Evolutionary conservation across 1,140 invertebrate species (phyloP).

Genomic region (Saccostrea echinata): DNA sequence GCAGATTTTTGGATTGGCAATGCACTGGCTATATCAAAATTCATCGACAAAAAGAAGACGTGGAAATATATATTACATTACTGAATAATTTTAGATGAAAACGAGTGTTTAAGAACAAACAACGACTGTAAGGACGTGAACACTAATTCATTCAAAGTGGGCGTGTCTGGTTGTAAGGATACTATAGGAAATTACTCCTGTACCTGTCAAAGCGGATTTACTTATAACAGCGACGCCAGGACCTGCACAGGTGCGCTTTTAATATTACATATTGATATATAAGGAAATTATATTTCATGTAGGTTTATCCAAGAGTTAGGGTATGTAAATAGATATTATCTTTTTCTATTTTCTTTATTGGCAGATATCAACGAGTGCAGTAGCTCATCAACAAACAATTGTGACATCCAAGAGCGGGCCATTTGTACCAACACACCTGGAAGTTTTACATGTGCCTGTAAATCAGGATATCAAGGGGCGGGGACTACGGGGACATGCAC

Average conservation of each 20-base stretch:
- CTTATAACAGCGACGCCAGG: neutral
- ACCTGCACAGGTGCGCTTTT: slow-evolving; percentile 15
- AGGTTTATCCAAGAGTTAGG: too few relatives aligned
- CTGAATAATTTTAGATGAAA: slow-evolving; percentile 17
- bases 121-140: slow-evolving; percentile 38
- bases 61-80: neutral
- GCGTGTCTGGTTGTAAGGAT: slow-evolving; percentile 7
- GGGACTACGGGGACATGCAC: slow-evolving; percentile 42
- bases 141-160: neutral
- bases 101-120: neutral
- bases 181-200: slow-evolving; percentile 25
- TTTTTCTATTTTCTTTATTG: neutral
- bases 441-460: slow-evolving; percentile 53
- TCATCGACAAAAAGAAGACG: too few relatives aligned
- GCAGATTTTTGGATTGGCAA: too few relatives aligned
- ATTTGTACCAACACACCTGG: slow-evolving; percentile 50
- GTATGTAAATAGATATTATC: neutral
- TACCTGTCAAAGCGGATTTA: slow-evolving; percentile 3
- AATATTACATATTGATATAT: neutral
- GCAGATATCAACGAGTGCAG: neutral
- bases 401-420: slow-evolving; percentile 42
- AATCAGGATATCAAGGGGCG: slow-evolving; percentile 38
- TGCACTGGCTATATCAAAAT: too few relatives aligned
- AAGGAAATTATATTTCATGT: neutral
- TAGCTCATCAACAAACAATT: slow-evolving; percentile 8